Conservation (phyloP, 23 tunicate species). For the Ciona savignyi region DNA sequence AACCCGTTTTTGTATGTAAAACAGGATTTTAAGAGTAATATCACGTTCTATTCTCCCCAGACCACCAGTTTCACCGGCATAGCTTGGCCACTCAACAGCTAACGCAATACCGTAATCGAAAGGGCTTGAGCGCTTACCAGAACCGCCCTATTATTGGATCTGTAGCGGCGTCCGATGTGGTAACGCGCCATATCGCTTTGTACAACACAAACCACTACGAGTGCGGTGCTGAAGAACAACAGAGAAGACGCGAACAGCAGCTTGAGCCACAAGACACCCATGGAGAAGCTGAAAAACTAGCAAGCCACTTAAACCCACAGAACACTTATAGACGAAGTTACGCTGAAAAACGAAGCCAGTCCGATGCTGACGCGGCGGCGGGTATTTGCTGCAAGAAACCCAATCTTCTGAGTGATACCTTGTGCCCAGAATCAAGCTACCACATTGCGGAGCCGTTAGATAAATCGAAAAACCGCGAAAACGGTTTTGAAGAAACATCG, state of each 20-base stretch:
- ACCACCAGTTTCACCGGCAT: slow-evolving; percentile 8
- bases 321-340: background rate
- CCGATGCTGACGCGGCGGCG: background rate
- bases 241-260: background rate
- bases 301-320: background rate
- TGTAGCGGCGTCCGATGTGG: background rate
- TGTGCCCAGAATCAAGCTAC: background rate
- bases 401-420: background rate
- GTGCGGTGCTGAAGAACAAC: background rate
- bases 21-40: background rate
- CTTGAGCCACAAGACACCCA: background rate
- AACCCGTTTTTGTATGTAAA: background rate
- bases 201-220: background rate
- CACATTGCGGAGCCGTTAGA: background rate
- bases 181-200: background rate
- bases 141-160: background rate
- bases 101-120: background rate
- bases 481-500: background rate
- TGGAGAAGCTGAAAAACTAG: background rate
- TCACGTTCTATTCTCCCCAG: background rate
- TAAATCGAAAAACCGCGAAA: background rate
- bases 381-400: background rate
- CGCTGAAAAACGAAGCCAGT: background rate
- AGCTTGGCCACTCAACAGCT: background rate
- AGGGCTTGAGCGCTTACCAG: background rate